A percentile compares a stretch with the other conserved stretches of the same genome.
Evolutionary conservation across 2,888 invertebrate genomes (phyloP).

Genomic region (Parnassius orleans): DNA sequence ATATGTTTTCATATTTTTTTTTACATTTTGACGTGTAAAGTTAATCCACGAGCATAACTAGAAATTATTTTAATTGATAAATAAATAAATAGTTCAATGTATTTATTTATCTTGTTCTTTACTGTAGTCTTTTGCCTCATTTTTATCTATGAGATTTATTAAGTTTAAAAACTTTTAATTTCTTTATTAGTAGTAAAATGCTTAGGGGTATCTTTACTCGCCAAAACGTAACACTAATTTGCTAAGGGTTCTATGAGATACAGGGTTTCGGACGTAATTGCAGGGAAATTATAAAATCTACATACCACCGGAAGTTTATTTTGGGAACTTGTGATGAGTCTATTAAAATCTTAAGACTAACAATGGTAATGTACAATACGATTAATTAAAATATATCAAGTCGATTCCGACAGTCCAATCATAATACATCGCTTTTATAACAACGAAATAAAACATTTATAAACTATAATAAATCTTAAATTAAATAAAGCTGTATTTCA

Average conservation of each 20-base stretch:
- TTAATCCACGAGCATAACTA: no score
- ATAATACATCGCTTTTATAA: not conserved
- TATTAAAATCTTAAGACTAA: constrained; percentile 42
- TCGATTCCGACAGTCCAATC: constrained; percentile 6
- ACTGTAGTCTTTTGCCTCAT: no score
- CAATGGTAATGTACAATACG: constrained; percentile 36
- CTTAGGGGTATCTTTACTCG: constrained; percentile 46
- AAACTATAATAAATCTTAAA: constrained; percentile 29
- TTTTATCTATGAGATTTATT: no score
- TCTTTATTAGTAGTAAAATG: not conserved
- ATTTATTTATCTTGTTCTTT: no score
- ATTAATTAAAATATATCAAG: constrained; percentile 28
- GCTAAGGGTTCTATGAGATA: constrained; percentile 74
- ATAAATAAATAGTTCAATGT: no score
- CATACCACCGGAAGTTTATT: constrained; percentile 42
- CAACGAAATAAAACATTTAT: constrained; percentile 23
- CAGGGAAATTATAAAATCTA: constrained; percentile 37
- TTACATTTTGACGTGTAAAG: constrained; percentile 48
- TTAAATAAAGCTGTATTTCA: constrained; percentile 28
- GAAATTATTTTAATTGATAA: no score
- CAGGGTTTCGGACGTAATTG: constrained; percentile 61
- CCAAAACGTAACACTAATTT: constrained; percentile 61
- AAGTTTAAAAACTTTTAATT: not conserved
- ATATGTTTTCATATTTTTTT: constrained; percentile 54
- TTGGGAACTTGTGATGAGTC: constrained; percentile 54